phyloP scores from a whole-genome alignment of 2,113 vertebrate species.

The Myrmecobius fasciatus region DNA sequence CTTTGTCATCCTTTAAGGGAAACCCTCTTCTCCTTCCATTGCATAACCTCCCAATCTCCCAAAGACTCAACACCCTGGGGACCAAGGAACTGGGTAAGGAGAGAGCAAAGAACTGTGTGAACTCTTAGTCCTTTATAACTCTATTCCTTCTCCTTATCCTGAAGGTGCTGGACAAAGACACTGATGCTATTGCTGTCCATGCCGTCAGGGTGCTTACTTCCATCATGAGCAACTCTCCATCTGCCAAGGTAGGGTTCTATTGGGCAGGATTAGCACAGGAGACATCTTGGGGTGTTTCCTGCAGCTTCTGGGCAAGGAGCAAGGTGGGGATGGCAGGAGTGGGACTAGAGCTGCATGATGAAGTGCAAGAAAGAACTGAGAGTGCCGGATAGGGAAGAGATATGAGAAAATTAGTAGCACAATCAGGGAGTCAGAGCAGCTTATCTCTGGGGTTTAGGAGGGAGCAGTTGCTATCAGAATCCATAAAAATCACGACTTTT shows the following conservation, averaged over 20 bases:
- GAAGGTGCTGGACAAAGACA: conserved; percentile 87
- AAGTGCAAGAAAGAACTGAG: neutral
- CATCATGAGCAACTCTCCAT: conserved; percentile 95
- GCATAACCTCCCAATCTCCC: neutral
- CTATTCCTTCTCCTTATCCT: neutral
- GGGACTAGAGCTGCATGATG: neutral
- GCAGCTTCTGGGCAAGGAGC: neutral
- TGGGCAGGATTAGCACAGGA: neutral
- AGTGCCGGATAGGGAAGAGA: neutral
- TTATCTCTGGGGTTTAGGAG: neutral
- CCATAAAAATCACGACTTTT: neutral
- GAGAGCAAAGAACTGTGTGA: neutral
- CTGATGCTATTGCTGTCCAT: conserved; percentile 93
- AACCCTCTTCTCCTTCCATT: neutral
- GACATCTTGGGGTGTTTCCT: neutral
- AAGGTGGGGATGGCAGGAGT: neutral
- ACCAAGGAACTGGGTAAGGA: neutral
- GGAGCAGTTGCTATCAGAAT: neutral
- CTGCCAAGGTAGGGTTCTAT: conserved; percentile 90
- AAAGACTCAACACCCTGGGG: neutral
- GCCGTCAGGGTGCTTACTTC: conserved; percentile 93
- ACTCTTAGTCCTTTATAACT: neutral
- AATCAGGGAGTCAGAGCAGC: neutral
- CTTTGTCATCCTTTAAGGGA: neutral
- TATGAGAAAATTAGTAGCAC: neutral